Percentiles rank a stretch among this genome's conserved stretches.
These are phyloP conservation scores for Gadopsis marmoratus DNA, from an alignment of 2,797 vertebrate species.

Conservation along the genomic window DNA sequence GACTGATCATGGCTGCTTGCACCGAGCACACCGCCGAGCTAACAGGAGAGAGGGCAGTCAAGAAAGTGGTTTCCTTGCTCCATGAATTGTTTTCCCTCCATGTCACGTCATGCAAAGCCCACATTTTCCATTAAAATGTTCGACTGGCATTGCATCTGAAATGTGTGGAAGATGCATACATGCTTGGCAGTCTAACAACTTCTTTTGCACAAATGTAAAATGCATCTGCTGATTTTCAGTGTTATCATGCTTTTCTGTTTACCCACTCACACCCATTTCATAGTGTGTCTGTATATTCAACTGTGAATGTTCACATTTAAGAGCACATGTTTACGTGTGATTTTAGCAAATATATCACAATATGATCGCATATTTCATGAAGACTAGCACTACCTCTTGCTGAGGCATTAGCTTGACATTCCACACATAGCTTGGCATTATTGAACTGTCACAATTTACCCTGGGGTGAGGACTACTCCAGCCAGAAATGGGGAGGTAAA, in stretches of 20 bases:
- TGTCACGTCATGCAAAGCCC: neutral
- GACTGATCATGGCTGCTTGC: conserved; percentile 78
- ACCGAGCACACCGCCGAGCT: conserved; percentile 50
- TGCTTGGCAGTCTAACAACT: neutral
- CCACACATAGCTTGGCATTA: conserved; percentile 87
- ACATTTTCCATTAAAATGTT: conserved; percentile 22
- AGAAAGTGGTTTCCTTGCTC: conserved; percentile 33
- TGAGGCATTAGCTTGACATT: conserved; percentile 84
- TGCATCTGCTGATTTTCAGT: conserved; percentile 1
- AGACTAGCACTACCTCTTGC: conserved; percentile 66
- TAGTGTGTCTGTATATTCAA: neutral
- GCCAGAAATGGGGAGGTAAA: conserved; percentile 71
- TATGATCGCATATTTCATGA: conserved; percentile 49
- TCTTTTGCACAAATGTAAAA: conserved; percentile 2
- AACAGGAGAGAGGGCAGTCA: conserved; percentile 55
- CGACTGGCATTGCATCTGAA: conserved; percentile 2
- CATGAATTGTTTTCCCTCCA: conserved; percentile 15
- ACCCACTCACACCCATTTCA: neutral
- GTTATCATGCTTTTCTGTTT: neutral
- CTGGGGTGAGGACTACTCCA: conserved; percentile 76
- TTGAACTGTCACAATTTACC: conserved; percentile 87
- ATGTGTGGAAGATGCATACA: neutral
- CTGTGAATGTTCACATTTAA: neutral
- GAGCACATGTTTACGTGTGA: neutral
- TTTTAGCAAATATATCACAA: conserved; percentile 15